Percentiles rank a stretch among this genome's conserved stretches.
Evolutionary conservation across 2,888 invertebrate species (phyloP).

Genomic region (Ichneumoninae sp.): DNA sequence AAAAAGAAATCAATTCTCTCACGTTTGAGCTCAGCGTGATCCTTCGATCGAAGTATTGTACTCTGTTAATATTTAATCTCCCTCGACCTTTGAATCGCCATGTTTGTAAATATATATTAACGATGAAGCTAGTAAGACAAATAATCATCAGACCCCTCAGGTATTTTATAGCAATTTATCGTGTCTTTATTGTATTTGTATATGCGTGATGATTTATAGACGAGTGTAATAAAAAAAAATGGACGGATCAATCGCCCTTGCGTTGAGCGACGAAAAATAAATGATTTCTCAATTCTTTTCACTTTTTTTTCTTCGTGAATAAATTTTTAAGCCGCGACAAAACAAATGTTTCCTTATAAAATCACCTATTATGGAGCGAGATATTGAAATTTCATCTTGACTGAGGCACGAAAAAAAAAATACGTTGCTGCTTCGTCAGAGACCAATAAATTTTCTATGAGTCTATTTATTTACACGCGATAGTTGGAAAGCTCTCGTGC

Average conservation of each 20-base stretch:
- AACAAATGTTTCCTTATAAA: not conserved
- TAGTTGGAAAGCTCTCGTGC: not conserved
- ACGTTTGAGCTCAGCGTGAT: not conserved
- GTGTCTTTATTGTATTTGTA: not conserved
- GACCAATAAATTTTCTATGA: not conserved
- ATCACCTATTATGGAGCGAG: not conserved
- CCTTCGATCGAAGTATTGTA: not conserved
- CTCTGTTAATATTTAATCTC: constrained; percentile 10
- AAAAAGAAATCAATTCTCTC: not conserved
- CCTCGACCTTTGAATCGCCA: not conserved
- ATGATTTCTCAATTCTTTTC: not conserved
- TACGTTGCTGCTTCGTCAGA: too few species aligned
- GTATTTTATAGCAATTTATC: not conserved
- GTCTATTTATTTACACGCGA: not conserved
- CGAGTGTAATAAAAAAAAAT: constrained; percentile 5
- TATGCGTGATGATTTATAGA: constrained; percentile 15
- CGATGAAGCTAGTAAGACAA: not conserved
- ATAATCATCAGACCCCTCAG: not conserved
- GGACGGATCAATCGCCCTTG: not conserved
- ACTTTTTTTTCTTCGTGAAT: not conserved
- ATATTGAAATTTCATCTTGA: not conserved
- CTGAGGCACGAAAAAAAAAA: not conserved
- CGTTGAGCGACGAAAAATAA: not conserved
- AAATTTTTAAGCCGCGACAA: not conserved
- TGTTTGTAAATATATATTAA: constrained; percentile 17